A percentile compares a stretch with the other conserved stretches of the same genome.
Conservation (phyloP, 2,797 vertebrate genomes). For the Parauchenoglanis punctatus region DNA sequence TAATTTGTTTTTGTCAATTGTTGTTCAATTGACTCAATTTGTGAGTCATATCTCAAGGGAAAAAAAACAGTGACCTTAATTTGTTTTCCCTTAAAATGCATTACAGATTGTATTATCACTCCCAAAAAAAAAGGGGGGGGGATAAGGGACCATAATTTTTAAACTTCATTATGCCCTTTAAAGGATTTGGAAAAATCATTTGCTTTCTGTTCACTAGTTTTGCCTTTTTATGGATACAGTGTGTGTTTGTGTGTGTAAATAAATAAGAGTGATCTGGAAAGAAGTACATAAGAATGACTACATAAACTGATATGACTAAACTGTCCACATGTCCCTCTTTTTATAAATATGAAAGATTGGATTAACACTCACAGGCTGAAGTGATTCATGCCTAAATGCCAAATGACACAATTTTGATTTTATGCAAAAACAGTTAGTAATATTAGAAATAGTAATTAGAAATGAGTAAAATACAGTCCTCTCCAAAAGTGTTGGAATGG, state of each 20-base stretch:
- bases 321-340: conserved; percentile 34
- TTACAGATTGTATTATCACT: background rate
- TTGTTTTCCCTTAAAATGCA: background rate
- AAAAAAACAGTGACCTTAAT: background rate
- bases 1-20: background rate
- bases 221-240: conserved; percentile 18
- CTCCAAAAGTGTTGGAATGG: background rate
- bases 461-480: background rate
- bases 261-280: conserved; percentile 14
- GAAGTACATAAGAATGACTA: conserved; percentile 25
- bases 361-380: conserved; percentile 22
- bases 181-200: background rate
- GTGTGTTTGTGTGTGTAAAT: background rate
- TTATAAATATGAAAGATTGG: conserved; percentile 30
- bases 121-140: background rate
- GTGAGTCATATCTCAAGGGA: background rate
- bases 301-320: conserved; percentile 49
- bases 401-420: conserved; percentile 28
- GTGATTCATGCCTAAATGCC: conserved; percentile 33
- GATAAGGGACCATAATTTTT: background rate
- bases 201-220: background rate
- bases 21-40: background rate
- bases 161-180: background rate
- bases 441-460: too few relatives aligned
- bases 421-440: background rate